These are phyloP conservation scores for Brachionus plicatilis DNA, from an alignment of 1,140 invertebrate species.

Conservation along the genomic window DNA sequence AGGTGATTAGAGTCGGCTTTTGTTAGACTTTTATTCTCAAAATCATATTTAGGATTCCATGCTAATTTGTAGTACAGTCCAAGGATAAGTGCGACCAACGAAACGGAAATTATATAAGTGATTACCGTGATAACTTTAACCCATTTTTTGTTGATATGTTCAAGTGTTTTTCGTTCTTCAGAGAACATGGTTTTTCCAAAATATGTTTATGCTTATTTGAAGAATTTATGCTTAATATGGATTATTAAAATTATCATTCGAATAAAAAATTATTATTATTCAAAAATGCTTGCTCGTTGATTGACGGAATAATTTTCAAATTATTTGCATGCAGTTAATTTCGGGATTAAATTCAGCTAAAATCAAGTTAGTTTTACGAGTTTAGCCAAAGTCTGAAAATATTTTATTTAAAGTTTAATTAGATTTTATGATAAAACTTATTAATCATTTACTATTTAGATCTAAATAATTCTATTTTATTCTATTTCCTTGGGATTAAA, in stretches of 20 bases:
- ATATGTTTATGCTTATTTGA: not conserved
- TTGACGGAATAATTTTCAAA: constrained; percentile 20
- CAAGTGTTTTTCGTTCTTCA: constrained; percentile 12
- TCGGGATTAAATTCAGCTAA: not conserved
- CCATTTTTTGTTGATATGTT: constrained; percentile 55
- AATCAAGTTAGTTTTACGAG: not conserved
- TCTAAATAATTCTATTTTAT: not conserved
- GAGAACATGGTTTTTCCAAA: not conserved
- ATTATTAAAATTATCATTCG: constrained; percentile 21
- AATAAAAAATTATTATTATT: constrained; percentile 31
- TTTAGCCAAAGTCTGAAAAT: not conserved
- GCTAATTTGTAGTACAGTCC: constrained; percentile 91
- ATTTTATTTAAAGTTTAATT: not conserved
- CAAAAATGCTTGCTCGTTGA: not conserved
- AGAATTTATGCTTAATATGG: not conserved
- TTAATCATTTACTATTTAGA: not conserved
- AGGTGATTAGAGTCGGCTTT: not conserved
- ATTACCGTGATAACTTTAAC: constrained; percentile 86
- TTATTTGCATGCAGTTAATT: not conserved
- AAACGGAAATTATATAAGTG: constrained; percentile 89
- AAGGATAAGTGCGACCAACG: constrained; percentile 83
- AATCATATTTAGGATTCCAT: constrained; percentile 69
- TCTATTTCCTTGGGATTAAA: too few relatives aligned
- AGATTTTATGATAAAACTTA: not conserved
- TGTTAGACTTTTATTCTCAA: not conserved